These are phyloP conservation scores for Clarias fuscus DNA, from an alignment of 2,797 vertebrate species.

Conservation along the genomic window DNA sequence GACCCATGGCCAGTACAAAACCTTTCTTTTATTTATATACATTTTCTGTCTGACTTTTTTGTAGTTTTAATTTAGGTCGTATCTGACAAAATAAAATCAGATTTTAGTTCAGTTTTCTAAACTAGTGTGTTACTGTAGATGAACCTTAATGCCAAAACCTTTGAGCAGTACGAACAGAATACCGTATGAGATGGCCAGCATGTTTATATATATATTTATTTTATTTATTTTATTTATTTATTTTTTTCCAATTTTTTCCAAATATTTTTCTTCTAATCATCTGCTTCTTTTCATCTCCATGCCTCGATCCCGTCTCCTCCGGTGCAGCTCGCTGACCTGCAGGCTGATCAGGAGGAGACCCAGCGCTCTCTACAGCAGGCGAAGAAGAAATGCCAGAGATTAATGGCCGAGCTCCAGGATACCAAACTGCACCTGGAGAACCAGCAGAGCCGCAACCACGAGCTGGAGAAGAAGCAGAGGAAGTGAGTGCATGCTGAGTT, in stretches of 20 bases:
- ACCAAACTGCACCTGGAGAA: conserved; percentile 95
- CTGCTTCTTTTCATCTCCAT: background rate
- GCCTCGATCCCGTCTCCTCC: background rate
- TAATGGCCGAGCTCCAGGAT: conserved; percentile 92
- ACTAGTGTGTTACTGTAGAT: background rate
- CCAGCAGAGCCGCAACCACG: conserved; percentile 93
- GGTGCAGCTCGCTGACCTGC: conserved; percentile 84
- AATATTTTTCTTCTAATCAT: background rate
- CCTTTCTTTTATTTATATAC: too few species aligned
- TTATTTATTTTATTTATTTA: too few species aligned
- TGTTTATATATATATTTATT: too few species aligned
- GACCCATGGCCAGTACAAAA: too few species aligned
- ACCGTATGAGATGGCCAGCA: too few species aligned
- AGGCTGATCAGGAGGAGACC: conserved; percentile 90
- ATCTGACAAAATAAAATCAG: too few species aligned
- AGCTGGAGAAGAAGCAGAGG: conserved; percentile 97
- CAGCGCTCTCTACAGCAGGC: conserved; percentile 90
- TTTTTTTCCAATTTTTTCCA: too few species aligned
- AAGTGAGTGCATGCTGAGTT: conserved; percentile 75
- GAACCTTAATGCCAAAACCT: background rate
- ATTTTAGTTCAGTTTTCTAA: too few species aligned
- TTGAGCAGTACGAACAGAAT: background rate
- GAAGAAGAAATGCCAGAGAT: conserved; percentile 92
- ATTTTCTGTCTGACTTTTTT: too few species aligned
- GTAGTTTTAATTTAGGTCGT: too few species aligned